A percentile compares a stretch with the other conserved stretches of the same genome.
Conservation (phyloP, 2,113 vertebrate genomes). For the Eurypyga helias region DNA sequence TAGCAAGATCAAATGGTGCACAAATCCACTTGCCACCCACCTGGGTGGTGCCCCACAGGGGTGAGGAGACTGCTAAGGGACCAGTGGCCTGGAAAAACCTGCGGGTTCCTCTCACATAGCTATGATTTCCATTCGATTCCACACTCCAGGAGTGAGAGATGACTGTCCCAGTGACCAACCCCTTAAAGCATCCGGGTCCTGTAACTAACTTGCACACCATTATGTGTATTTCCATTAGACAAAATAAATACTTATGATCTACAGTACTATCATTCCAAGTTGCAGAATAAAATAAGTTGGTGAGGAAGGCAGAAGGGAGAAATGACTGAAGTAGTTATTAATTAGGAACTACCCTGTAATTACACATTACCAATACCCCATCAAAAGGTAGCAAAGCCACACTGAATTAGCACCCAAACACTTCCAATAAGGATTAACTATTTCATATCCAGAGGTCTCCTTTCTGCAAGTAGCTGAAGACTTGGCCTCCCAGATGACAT, state of each 20-base stretch:
- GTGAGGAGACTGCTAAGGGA: background rate
- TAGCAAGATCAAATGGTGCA: background rate
- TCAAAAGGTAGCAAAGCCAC: background rate
- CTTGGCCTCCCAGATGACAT: background rate
- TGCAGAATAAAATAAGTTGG: background rate
- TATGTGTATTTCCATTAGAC: background rate
- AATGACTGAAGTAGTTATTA: constrained; percentile 9
- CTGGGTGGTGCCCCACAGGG: background rate
- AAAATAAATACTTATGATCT: background rate
- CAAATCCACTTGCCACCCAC: background rate
- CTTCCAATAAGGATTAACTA: background rate
- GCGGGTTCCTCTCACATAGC: background rate
- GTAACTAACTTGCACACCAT: background rate
- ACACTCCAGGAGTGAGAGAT: background rate
- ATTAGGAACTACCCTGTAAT: constrained; percentile 25
- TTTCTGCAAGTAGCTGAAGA: background rate
- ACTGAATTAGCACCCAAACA: background rate
- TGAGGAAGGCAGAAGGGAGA: background rate
- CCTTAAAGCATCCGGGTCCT: background rate
- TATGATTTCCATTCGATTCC: background rate
- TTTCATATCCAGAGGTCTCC: background rate
- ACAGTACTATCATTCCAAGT: background rate
- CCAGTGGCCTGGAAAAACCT: background rate
- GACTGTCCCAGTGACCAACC: background rate
- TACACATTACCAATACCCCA: background rate